These are phyloP conservation scores for Morone chrysops DNA, from an alignment of 2,113 vertebrate genomes.

Conservation along the genomic window DNA sequence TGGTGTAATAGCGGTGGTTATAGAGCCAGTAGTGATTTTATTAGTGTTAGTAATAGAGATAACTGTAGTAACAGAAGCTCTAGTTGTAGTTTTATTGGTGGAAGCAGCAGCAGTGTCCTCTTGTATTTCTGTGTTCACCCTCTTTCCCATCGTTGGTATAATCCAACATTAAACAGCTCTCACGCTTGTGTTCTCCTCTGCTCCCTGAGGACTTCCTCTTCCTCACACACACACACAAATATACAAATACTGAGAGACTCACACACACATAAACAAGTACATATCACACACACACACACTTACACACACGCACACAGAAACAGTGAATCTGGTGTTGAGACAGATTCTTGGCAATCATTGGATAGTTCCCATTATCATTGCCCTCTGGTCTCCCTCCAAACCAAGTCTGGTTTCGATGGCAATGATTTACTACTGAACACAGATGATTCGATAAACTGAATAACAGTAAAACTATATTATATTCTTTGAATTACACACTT, in stretches of 20 bases:
- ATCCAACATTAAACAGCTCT: constrained; percentile 75
- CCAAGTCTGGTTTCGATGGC: constrained; percentile 34
- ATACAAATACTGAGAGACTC: background rate
- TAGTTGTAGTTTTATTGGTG: background rate
- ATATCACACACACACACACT: constrained; percentile 10
- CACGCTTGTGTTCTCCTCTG: constrained; percentile 53
- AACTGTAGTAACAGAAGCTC: background rate
- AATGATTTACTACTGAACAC: constrained; percentile 6
- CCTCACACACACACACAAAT: constrained; percentile 35
- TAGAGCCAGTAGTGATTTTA: background rate
- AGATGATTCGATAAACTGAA: background rate
- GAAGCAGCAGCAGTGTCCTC: constrained; percentile 13
- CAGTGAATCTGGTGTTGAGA: constrained; percentile 42
- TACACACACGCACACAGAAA: constrained; percentile 22
- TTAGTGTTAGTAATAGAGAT: background rate
- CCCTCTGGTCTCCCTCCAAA: constrained; percentile 43
- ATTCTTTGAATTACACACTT: background rate
- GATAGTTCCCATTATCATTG: constrained; percentile 55
- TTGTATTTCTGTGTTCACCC: constrained; percentile 53
- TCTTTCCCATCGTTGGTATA: constrained; percentile 59
- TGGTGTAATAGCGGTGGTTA: no score
- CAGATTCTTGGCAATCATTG: constrained; percentile 62
- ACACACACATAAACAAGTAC: constrained; percentile 7
- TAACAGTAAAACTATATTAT: background rate
- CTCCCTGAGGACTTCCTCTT: constrained; percentile 64